Base-by-base conservation (phyloP, 2,888 invertebrate species). In the Autographa gamma region DNA sequence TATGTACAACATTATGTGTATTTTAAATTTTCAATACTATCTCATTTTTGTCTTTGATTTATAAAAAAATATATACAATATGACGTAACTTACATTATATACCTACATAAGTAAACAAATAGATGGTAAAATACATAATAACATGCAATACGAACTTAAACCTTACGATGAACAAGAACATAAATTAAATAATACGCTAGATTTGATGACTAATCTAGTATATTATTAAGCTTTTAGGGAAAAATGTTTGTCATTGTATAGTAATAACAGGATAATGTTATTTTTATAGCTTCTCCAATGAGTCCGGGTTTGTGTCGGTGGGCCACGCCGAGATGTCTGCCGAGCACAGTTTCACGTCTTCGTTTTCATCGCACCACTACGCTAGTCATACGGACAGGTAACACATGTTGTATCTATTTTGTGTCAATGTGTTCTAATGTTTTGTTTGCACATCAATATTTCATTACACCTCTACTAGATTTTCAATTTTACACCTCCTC, bases 231-330 rank as follows among this genome's bases (percentile, higher is more conserved):
- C 19, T 56, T 56, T 56, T 11, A 19, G 54, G 54, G 54, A 56
- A 56, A 59, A 59, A 14, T 56, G 9, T 14, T 14, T 32, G 31
- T 16, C 16, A 59, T 41, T 34, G n/a, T 60, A 60, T 18, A 19
- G n/a, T 34, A 38, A 9, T 41, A 63, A 63, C n/a, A 48, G 41
- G 41, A 63, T 76, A 60, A 25, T 60, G 74, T 73, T 79, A 72
- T 83, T 81, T 80, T 85, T 62, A 58, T 66, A 96, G 96, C 87
- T 96, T 96, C 89, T 96, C 96, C 80, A 96, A 96, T 83, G 96
- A 96, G 89, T 96, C 96, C 63, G 96, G 96, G 69, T 96, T 96
- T 88, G 95, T 95, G 77, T 96, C 96, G 32, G 95, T 96, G 87
- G 95, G 95, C 62, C 95, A 95, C 83, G 89, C 94, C 61, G 95